These are phyloP conservation scores for Tychaedon coryphoeus DNA, from an alignment of 2,113 vertebrate species.

Conservation along the genomic window DNA sequence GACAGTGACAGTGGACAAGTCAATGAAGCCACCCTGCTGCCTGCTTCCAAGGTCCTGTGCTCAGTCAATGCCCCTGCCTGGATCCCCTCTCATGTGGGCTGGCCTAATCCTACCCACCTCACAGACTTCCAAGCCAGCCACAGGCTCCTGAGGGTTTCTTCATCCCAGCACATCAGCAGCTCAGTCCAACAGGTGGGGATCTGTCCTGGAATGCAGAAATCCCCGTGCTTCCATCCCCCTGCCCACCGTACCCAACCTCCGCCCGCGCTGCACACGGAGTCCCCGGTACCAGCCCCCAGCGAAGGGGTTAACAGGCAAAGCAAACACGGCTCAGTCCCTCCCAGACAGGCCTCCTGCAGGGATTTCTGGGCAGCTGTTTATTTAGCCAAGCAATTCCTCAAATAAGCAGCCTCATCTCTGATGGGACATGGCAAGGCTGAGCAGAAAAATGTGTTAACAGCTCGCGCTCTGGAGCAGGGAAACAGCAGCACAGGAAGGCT, in stretches of 20 bases:
- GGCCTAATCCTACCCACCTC: background rate
- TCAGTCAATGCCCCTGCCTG: background rate
- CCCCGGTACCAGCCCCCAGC: background rate
- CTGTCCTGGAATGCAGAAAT: background rate
- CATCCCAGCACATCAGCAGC: background rate
- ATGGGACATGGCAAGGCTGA: slow-evolving; percentile 21
- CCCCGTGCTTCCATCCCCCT: background rate
- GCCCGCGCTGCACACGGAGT: rapidly evolving
- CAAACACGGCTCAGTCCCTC: background rate
- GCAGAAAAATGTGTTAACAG: background rate
- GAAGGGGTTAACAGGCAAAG: background rate
- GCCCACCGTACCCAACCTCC: background rate
- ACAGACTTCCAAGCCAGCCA: background rate
- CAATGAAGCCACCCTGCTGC: background rate
- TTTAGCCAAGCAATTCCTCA: slow-evolving; percentile 24
- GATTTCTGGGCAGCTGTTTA: slow-evolving; percentile 14
- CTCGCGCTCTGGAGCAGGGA: background rate
- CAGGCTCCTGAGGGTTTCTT: background rate
- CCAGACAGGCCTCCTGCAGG: background rate
- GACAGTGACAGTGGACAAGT: background rate
- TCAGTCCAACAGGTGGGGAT: background rate
- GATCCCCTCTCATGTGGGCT: rapidly evolving
- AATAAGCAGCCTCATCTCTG: background rate
- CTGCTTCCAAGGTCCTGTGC: background rate
- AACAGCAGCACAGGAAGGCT: rapidly evolving